Percentiles rank a stretch among this genome's conserved stretches.
Conservation (phyloP, 2,797 vertebrate species). For the Spatula versicolor region DNA sequence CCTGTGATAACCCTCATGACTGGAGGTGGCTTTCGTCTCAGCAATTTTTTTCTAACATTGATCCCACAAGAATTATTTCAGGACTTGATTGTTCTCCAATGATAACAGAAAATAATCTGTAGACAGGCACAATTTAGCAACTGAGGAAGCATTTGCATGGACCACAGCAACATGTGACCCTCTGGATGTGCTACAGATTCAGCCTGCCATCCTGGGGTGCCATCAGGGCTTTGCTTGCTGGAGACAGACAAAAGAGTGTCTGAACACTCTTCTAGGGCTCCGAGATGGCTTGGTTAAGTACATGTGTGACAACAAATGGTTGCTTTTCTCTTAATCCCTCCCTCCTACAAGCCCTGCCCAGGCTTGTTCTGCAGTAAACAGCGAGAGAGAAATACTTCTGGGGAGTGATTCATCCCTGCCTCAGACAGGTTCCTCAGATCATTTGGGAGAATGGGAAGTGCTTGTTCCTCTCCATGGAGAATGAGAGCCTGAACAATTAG, state of each 20-base stretch:
- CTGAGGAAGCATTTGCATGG: neutral
- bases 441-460: neutral
- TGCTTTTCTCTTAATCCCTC: neutral
- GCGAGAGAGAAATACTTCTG: neutral
- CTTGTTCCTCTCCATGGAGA: neutral
- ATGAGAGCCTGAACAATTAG: neutral
- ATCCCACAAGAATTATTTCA: neutral
- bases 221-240: neutral
- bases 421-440: neutral
- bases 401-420: neutral
- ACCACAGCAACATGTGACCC: fast-evolving
- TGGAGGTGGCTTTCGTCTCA: neutral
- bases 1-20: neutral
- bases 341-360: neutral
- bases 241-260: neutral
- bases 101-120: neutral
- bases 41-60: neutral
- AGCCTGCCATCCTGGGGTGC: neutral
- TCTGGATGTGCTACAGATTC: neutral
- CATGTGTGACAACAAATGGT: neutral
- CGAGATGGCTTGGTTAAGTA: neutral
- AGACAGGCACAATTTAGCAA: neutral
- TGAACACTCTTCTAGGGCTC: neutral
- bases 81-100: neutral
- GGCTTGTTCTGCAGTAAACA: neutral